These are phyloP conservation scores for Entomobrya proxima DNA, from an alignment of 2,888 invertebrate species.

Conservation along the genomic window DNA sequence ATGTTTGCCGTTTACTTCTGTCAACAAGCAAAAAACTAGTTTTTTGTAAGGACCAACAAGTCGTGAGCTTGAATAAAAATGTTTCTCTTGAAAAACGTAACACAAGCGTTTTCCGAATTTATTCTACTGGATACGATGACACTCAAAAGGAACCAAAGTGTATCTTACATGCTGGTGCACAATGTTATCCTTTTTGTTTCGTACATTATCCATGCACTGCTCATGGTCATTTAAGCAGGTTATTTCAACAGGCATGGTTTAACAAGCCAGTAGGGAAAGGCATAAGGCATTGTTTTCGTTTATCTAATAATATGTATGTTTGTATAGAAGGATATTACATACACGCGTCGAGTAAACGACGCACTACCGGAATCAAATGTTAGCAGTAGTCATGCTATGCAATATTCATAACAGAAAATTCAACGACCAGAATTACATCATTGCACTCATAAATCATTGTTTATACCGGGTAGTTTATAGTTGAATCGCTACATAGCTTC, in stretches of 20 bases:
- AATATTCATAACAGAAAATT: not conserved
- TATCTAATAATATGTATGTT: not conserved
- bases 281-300: not conserved
- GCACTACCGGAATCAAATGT: not conserved
- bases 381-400: not conserved
- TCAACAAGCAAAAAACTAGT: not conserved
- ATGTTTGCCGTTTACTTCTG: not conserved
- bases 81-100: too few species aligned
- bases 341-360: not conserved
- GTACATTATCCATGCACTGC: slow-evolving; percentile 17
- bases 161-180: not conserved
- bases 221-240: not conserved
- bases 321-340: not conserved
- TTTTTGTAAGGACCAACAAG: not conserved
- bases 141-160: slow-evolving; percentile 2
- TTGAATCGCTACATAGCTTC: too few species aligned
- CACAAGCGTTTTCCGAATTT: too few species aligned
- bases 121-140: too few species aligned
- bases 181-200: not conserved
- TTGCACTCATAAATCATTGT: slow-evolving; percentile 17
- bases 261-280: too few species aligned
- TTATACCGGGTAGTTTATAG: too few species aligned
- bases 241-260: too few species aligned
- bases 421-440: not conserved
- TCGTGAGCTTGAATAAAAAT: too few species aligned